phyloP scores from a whole-genome alignment of 2,797 vertebrate species.

The Pseudopleuronectes americanus region DNA sequence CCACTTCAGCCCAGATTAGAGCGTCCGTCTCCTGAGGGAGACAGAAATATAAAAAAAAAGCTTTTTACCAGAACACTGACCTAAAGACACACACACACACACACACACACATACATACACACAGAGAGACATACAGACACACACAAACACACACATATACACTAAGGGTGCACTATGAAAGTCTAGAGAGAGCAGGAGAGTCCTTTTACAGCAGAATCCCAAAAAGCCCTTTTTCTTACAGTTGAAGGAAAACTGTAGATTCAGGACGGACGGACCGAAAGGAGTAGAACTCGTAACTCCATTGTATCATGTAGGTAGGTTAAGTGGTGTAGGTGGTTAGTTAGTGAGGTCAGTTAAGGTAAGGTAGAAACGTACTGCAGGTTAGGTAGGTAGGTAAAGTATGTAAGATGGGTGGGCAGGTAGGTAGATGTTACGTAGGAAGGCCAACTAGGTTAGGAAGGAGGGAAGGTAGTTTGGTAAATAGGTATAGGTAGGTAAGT shows the following conservation, averaged over 20 bases:
- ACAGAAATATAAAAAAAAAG: constrained; percentile 78
- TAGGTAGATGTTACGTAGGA: not conserved
- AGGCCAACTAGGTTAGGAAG: too few species aligned
- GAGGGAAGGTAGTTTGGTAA: too few species aligned
- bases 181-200: constrained; percentile 48
- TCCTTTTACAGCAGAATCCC: constrained; percentile 46
- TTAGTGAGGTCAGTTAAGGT: too few species aligned
- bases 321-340: too few species aligned
- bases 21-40: constrained; percentile 72
- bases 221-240: constrained; percentile 52
- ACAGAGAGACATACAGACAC: constrained; percentile 16
- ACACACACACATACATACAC: constrained; percentile 22
- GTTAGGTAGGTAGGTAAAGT: not conserved
- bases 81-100: constrained; percentile 58
- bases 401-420: too few species aligned
- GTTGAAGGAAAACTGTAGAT: too few species aligned
- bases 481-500: too few species aligned
- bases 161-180: constrained; percentile 57
- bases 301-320: too few species aligned
- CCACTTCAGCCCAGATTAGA: constrained; percentile 79
- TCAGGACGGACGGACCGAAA: constrained; percentile 11
- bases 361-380: too few species aligned
- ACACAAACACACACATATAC: constrained; percentile 25
- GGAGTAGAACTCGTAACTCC: too few species aligned
- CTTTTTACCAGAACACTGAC: constrained; percentile 76